Evolutionary conservation across 2,113 vertebrate genomes (phyloP), one percentile per base, ranked within the genome.

Genomic region (Gallinago jamesoni): DNA sequence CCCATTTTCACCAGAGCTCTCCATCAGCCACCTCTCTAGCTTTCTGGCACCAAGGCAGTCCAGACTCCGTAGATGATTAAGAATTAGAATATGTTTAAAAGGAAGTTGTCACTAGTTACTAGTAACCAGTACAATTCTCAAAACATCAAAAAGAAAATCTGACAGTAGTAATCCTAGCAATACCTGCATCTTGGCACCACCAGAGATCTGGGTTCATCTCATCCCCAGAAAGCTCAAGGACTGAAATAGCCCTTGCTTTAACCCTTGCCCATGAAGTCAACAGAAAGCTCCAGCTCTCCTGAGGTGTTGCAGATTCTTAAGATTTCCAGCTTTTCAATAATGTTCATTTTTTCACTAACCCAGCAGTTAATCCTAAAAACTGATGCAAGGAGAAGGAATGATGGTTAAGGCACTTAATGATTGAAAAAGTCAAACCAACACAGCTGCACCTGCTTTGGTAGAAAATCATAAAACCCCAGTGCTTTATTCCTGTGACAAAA

Each of bases 401-500:
- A 23, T 20, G 14, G 37, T 30, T 55, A 82, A 88, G 31, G 3
- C 57, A 73, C 78, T 87, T 93, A 53, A 73, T 19, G 57, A 56
- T 9, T 91, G 45, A 63, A 92, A 87, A 89, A 68, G 25, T 94
- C 55, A 50, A 47, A 64, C 16, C 41, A 73, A 43, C 52, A 81
- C 18, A 82, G 39, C 3, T 15, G 47, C n/a, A 81, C 55, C 60
- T 73, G 41, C 37, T 85, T 52, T 68, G 39, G 41, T 70, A 57
- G 48, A 28, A 55, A 90, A 70, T 13, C 47, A 64, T 89, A 89
- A 69, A 63, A 81, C 30, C 31, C 5, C 28, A 47, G 22, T 14
- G 8, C 25, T 76, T 91, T 31, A 50, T 75, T 74, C 27, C 41
- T 89, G 47, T 92, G 73, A 94, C 57, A 93, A 94, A 96, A 90